These are phyloP conservation scores for Griposia aprilina DNA, from an alignment of 2,888 invertebrate species.

Conservation along the genomic window DNA sequence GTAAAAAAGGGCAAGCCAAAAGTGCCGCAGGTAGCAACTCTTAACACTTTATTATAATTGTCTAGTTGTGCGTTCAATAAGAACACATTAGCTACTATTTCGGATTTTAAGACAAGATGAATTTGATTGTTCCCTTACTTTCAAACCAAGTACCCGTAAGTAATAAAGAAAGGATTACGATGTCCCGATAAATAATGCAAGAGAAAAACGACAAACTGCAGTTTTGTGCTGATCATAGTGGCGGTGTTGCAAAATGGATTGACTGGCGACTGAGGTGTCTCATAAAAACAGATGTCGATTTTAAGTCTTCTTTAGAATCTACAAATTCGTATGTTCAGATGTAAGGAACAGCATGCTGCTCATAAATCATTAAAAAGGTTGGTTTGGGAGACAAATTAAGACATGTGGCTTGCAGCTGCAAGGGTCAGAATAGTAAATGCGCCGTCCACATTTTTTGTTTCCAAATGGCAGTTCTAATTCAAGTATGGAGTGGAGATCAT, in stretches of 20 bases:
- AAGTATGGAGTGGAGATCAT: constrained; percentile 62
- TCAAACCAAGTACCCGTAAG: constrained; percentile 32
- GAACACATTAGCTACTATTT: constrained; percentile 75
- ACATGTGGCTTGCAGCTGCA: constrained; percentile 88
- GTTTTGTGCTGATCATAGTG: not conserved
- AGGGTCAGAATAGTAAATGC: constrained; percentile 66
- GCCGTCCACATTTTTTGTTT: constrained; percentile 59
- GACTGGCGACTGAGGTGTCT: constrained; percentile 2
- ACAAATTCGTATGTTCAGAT: constrained; percentile 58
- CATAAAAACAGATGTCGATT: constrained; percentile 42
- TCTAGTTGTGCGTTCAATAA: constrained; percentile 76
- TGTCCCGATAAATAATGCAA: constrained; percentile 15
- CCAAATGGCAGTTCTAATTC: constrained; percentile 56
- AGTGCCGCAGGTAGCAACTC: constrained; percentile 78
- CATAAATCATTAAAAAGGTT: constrained; percentile 87
- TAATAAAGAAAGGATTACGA: constrained; percentile 11
- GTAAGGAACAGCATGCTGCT: constrained; percentile 54
- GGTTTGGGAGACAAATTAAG: constrained; percentile 82
- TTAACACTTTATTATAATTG: constrained; percentile 74
- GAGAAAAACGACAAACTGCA: not conserved
- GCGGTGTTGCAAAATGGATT: not conserved
- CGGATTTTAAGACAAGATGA: constrained; percentile 35
- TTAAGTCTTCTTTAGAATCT: constrained; percentile 54
- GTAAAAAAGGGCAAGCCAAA: constrained; percentile 70
- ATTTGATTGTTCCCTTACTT: constrained; percentile 42